Evolutionary conservation across 2,113 vertebrate genomes (phyloP).

Genomic region (Hiodon tergisus): DNA sequence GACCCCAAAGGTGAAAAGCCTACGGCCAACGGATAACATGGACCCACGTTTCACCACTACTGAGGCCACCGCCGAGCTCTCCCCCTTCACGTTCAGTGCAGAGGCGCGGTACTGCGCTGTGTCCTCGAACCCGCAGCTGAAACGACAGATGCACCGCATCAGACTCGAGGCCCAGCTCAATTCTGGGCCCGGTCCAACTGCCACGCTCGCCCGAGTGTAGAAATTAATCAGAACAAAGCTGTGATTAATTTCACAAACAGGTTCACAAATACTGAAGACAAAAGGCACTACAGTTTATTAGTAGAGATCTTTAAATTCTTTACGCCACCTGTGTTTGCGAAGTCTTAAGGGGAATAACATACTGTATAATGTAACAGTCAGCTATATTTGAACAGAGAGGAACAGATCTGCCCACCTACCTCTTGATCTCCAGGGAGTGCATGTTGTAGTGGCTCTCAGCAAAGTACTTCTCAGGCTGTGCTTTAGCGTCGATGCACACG

Average conservation of each 20-base stretch:
- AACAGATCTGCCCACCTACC: slow-evolving; percentile 58
- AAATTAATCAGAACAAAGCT: no score
- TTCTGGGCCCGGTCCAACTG: no score
- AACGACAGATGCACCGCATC: slow-evolving; percentile 36
- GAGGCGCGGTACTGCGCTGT: slow-evolving; percentile 87
- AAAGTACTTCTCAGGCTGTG: slow-evolving; percentile 79
- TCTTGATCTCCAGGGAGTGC: slow-evolving; percentile 90
- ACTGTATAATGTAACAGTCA: no score
- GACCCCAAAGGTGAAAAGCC: not conserved
- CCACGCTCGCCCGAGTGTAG: no score
- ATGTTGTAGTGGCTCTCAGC: slow-evolving; percentile 82
- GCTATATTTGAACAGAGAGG: no score
- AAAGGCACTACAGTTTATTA: no score
- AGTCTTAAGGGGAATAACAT: no score
- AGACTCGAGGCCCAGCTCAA: no score
- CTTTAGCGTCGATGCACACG: slow-evolving; percentile 79
- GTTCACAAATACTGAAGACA: no score
- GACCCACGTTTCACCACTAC: slow-evolving; percentile 91
- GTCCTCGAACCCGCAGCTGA: slow-evolving; percentile 88
- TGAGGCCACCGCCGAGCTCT: slow-evolving; percentile 76
- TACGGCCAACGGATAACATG: not conserved
- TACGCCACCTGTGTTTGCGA: no score
- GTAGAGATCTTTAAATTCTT: no score
- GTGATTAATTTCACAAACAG: no score
- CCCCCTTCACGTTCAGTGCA: slow-evolving; percentile 91